Percentiles rank a stretch among this genome's conserved stretches.
Evolutionary conservation across 2,113 vertebrate genomes (phyloP).

Genomic region (Tenebrosternarchus preto): DNA sequence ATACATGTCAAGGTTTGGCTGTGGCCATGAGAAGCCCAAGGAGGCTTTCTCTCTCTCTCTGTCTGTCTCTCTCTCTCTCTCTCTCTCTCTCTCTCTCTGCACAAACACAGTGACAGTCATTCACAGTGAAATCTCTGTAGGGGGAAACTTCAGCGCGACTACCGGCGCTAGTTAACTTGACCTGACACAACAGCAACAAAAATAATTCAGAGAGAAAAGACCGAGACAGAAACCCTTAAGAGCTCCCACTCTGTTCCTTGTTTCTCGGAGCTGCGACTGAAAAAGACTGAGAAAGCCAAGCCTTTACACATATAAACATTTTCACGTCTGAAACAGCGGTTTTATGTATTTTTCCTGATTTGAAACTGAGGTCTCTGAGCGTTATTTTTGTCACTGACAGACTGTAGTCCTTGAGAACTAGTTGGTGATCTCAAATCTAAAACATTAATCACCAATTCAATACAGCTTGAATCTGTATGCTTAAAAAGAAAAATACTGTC

Average conservation of each 20-base stretch:
- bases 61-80: constrained; percentile 24
- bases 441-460: constrained; percentile 30
- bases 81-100: constrained; percentile 14
- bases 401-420: constrained; percentile 25
- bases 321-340: background rate
- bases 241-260: background rate
- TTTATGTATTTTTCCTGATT: background rate
- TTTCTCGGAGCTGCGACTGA: background rate
- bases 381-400: constrained; percentile 20
- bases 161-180: constrained; percentile 44
- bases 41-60: constrained; percentile 9
- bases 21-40: constrained; percentile 26
- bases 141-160: constrained; percentile 33
- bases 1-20: constrained; percentile 34
- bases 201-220: constrained; percentile 43
- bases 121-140: constrained; percentile 14
- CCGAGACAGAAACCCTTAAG: constrained; percentile 15
- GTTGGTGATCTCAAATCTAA: constrained; percentile 39
- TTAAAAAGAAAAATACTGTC: constrained; percentile 24
- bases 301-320: background rate
- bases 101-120: constrained; percentile 43
- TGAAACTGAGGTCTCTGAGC: background rate
- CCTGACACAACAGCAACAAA: constrained; percentile 42
- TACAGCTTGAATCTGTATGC: constrained; percentile 22
- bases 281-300: background rate